Evolutionary conservation across 2,113 vertebrate species (phyloP), one percentile per base, ranked within the genome.

Genomic region (Colistium nudipinnis): DNA sequence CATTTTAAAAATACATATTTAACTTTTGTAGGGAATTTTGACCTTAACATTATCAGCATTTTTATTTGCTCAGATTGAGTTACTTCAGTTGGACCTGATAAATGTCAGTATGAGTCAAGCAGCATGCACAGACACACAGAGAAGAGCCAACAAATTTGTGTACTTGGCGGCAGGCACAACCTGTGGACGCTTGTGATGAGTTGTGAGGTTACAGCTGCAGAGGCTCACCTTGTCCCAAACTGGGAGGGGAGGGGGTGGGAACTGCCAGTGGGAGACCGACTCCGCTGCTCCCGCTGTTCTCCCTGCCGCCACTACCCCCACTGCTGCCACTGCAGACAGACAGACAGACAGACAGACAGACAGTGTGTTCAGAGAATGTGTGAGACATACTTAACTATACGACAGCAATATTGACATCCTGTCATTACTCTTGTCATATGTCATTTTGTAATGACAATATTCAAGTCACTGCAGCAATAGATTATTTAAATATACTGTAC

Each of bases 171-270:
- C 27, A 13, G 27, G 24, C 2, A 11, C 7, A 12, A 6, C 35
- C 43, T 27, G 57, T 24, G 44, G 12, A 56, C 59, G 13, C 17
- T 39, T 41, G 59, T 33, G 48, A 30, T 41, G 55, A 45, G 36
- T 35, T 36, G 33, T 16, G 8, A 45, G 31, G 17, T 53, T 22
- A 38, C 16, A 25, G 64, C 51, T 45, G 51, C 57, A 14, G 31
- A 36, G 24, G 45, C 86, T 90, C 82, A 98, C 97, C 96, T 96
- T 94, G 95, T 24, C 95, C 96, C 53, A 96, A 80, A 70, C 96
- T 96, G 72, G 97, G 97, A 20, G 97, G 97, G 13, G 97, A 99
- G 4, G 97, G 97, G 6, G 97, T 98, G 83, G 96, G 97, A 81
- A 99, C 97, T 38, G 97, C 97, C 53, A 99, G 94, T 80, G 97